Evolutionary conservation across 2,888 invertebrate species (phyloP).

Genomic region (Parelbella ahira): DNA sequence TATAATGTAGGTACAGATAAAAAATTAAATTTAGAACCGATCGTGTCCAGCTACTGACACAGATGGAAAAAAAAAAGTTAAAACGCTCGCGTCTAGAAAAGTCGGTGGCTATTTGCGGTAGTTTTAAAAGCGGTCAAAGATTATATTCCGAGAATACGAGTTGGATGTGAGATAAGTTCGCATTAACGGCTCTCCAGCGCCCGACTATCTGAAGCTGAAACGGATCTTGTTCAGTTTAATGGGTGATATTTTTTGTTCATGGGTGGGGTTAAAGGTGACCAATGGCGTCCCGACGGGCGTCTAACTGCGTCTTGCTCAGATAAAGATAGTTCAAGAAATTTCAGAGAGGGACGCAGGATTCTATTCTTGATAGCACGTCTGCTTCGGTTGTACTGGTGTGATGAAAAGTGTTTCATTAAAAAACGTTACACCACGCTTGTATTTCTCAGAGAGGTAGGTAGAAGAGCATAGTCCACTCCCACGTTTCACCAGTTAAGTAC

Average conservation of each 20-base stretch:
- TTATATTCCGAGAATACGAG: no score
- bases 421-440: no score
- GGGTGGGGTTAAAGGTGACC: conserved; percentile 77
- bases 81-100: background rate
- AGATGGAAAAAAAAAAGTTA: background rate
- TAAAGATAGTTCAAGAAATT: conserved; percentile 49
- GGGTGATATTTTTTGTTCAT: conserved; percentile 73
- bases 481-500: no score
- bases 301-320: conserved; percentile 45
- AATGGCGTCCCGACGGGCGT: conserved; percentile 54
- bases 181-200: conserved; percentile 49
- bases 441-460: no score
- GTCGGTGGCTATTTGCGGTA: no score
- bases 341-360: conserved; percentile 56
- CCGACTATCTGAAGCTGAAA: conserved; percentile 64
- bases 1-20: conserved; percentile 25
- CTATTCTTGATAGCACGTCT: conserved; percentile 61
- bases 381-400: conserved; percentile 39
- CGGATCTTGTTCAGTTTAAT: conserved; percentile 70
- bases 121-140: no score
- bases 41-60: conserved; percentile 12
- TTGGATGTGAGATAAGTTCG: conserved; percentile 62
- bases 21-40: conserved; percentile 9
- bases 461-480: no score
- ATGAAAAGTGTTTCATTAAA: conserved; percentile 35